Evolutionary conservation across 1,140 invertebrate species (phyloP).

Genomic region (Anastatus disparis): DNA sequence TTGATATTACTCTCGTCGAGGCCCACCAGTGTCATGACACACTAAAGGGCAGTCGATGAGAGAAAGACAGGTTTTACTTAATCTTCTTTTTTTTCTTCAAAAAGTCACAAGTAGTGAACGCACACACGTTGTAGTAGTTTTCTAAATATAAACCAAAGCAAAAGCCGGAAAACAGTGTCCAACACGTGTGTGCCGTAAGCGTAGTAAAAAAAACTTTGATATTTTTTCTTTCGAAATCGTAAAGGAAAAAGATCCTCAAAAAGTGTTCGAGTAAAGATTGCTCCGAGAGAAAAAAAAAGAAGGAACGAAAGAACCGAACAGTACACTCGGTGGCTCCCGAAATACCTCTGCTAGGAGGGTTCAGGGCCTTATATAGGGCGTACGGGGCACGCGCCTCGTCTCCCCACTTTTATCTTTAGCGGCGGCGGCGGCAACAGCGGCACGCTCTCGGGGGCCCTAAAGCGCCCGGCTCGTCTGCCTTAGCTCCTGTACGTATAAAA

Average conservation of each 20-base stretch:
- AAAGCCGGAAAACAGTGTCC: too few species aligned
- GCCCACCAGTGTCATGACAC: conserved; percentile 64
- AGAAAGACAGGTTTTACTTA: too few species aligned
- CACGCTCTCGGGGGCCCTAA: conserved; percentile 58
- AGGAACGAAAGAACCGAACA: conserved; percentile 33
- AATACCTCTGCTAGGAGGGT: conserved; percentile 63
- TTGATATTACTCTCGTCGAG: conserved; percentile 45
- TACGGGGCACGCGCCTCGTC: conserved; percentile 64
- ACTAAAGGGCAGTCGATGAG: conserved; percentile 16
- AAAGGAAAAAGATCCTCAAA: too few species aligned
- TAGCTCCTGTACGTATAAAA: neutral
- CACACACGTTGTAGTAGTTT: too few species aligned
- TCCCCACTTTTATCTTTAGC: conserved; percentile 29
- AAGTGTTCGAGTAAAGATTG: too few species aligned
- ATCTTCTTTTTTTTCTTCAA: too few species aligned
- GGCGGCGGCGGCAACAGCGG: conserved; percentile 36
- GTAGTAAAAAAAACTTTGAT: too few species aligned
- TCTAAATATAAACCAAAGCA: too few species aligned
- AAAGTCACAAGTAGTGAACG: too few species aligned
- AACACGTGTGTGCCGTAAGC: too few species aligned
- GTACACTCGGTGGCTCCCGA: conserved; percentile 60
- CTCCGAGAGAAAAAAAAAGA: conserved; percentile 11
- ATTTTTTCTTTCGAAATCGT: too few species aligned
- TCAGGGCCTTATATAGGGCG: conserved; percentile 64
- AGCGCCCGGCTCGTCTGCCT: conserved; percentile 41